A percentile compares a stretch with the other conserved stretches of the same genome.
These are phyloP conservation scores for Sericinus montela DNA, from an alignment of 2,888 invertebrate species.

Conservation along the genomic window DNA sequence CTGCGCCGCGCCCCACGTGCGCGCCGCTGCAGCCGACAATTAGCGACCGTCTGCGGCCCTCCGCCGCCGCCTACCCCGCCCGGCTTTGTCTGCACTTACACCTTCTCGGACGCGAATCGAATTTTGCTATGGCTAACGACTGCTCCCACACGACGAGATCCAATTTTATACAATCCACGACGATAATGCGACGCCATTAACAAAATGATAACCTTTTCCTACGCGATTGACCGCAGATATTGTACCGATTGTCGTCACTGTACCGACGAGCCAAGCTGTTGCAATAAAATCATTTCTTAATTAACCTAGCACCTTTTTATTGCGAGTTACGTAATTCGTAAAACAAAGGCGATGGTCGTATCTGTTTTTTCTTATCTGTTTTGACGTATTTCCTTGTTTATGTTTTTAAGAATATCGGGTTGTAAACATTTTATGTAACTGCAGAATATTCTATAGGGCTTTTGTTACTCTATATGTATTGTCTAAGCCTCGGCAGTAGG, in stretches of 20 bases:
- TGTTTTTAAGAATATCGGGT: not conserved
- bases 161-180: conserved; percentile 5
- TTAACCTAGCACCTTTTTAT: conserved; percentile 6
- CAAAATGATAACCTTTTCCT: conserved; percentile 10
- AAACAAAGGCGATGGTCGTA: conserved; percentile 2
- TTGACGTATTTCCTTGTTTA: not conserved
- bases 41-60: conserved; percentile 32
- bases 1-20: conserved; percentile 63
- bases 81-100: conserved; percentile 25
- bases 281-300: conserved; percentile 4
- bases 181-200: not conserved
- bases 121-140: not conserved
- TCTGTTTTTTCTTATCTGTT: not conserved
- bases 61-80: conserved; percentile 24
- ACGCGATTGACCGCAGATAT: conserved; percentile 1
- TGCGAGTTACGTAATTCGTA: conserved; percentile 7
- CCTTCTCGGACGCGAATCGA: conserved; percentile 22
- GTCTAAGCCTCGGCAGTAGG: too few species aligned
- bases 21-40: conserved; percentile 43
- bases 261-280: not conserved
- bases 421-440: too few species aligned
- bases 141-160: not conserved
- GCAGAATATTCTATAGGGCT: too few species aligned
- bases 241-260: not conserved
- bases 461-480: too few species aligned